Percentiles rank a stretch among this genome's conserved stretches.
These are phyloP conservation scores for Chrysaora quinquecirrha DNA, from an alignment of 30 jellyfish, hydroid and myxozoan species.

Conservation along the genomic window DNA sequence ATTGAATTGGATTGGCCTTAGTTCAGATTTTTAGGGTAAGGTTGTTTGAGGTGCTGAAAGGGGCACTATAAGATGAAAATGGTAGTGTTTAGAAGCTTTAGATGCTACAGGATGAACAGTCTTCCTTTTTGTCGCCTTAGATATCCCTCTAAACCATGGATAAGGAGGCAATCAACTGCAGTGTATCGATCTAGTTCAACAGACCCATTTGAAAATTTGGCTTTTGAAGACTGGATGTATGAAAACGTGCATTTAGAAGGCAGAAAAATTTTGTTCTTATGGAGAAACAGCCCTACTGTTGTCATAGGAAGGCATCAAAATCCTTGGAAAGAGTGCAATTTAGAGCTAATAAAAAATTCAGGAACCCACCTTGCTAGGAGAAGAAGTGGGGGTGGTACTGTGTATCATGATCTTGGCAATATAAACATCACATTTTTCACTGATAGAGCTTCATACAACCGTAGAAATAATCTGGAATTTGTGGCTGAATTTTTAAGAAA, in stretches of 20 bases:
- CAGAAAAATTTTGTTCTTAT: slow-evolving; percentile 50
- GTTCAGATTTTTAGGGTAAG: too few relatives aligned
- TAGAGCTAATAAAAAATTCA: slow-evolving; percentile 31
- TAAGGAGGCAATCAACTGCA: not conserved
- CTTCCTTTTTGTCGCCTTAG: too few relatives aligned
- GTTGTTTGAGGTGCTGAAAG: too few relatives aligned
- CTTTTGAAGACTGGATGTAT: slow-evolving; percentile 82
- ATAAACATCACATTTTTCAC: slow-evolving; percentile 89
- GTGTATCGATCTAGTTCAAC: slow-evolving; percentile 60
- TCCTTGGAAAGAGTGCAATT: slow-evolving; percentile 91
- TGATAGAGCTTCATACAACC: slow-evolving; percentile 31
- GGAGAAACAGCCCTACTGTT: slow-evolving; percentile 90
- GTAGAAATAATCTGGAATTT: slow-evolving; percentile 66
- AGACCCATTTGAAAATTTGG: slow-evolving; percentile 74
- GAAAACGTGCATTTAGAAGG: slow-evolving; percentile 23
- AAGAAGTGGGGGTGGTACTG: slow-evolving; percentile 98
- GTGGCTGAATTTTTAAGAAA: slow-evolving; percentile 47
- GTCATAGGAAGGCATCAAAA: slow-evolving; percentile 96
- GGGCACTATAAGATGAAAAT: too few relatives aligned
- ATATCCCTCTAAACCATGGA: not conserved
- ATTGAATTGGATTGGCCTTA: too few relatives aligned
- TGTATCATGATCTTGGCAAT: slow-evolving; percentile 95
- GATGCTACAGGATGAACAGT: too few relatives aligned
- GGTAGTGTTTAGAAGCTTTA: too few relatives aligned
- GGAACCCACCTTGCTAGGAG: slow-evolving; percentile 74